Evolutionary conservation across 2,888 invertebrate species (phyloP).

Genomic region (Anthophora plumipes): DNA sequence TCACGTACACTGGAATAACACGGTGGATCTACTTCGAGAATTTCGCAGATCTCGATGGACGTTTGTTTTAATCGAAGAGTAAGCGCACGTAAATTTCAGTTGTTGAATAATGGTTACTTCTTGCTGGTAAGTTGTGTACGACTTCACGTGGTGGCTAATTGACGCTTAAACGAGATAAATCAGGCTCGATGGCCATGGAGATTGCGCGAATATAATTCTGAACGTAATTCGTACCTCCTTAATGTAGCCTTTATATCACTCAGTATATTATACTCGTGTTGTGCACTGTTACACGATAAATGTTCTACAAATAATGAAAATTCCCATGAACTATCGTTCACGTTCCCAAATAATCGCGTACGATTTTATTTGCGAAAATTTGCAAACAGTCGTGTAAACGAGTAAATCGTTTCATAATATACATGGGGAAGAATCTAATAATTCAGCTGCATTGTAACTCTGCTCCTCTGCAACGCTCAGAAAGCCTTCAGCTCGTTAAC

Average conservation of each 20-base stretch:
- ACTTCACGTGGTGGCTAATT: constrained; percentile 27
- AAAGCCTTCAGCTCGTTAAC: no score
- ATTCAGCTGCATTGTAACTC: no score
- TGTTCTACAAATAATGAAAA: neutral
- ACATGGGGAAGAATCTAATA: no score
- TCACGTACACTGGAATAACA: no score
- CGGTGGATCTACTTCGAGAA: no score
- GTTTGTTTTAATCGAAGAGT: constrained; percentile 1
- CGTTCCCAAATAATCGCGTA: no score
- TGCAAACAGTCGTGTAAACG: no score
- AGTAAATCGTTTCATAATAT: no score
- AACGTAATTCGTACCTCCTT: neutral
- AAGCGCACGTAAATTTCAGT: constrained; percentile 7
- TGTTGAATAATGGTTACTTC: constrained; percentile 6
- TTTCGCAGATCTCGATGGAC: neutral
- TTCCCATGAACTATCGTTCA: no score
- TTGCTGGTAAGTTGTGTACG: constrained; percentile 24
- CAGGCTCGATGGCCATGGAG: neutral
- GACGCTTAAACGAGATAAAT: constrained; percentile 39
- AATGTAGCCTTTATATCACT: neutral
- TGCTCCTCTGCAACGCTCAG: no score
- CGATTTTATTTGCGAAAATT: neutral
- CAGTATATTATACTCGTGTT: neutral
- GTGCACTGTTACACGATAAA: neutral
- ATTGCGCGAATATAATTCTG: constrained; percentile 3